These are phyloP conservation scores for Drosophila elegans DNA, from an alignment of 1,140 invertebrate species.

Conservation along the genomic window DNA sequence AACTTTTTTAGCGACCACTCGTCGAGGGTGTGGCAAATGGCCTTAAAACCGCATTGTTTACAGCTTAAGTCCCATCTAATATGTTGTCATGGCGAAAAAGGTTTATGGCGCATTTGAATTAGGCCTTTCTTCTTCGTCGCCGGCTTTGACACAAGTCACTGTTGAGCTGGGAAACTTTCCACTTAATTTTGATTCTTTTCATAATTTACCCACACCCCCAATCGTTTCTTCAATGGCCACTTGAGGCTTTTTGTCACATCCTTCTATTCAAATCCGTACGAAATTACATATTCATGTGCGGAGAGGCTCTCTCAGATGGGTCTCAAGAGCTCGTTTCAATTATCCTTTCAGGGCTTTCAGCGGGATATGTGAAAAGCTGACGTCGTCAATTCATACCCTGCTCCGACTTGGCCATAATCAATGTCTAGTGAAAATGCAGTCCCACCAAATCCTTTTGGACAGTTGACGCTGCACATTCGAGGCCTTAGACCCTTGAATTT, in stretches of 20 bases:
- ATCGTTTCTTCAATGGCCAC: conserved; percentile 42
- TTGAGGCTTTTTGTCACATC: conserved; percentile 33
- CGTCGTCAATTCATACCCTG: conserved; percentile 22
- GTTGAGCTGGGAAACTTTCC: conserved; percentile 38
- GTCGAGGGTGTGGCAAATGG: conserved; percentile 10
- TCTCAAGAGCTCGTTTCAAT: conserved; percentile 58
- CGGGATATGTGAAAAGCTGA: conserved; percentile 13
- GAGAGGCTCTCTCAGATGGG: conserved; percentile 45
- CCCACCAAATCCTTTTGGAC: conserved; percentile 25
- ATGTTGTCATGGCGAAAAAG: conserved; percentile 66
- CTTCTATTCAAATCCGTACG: conserved; percentile 37
- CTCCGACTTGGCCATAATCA: not conserved
- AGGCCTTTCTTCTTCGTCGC: conserved; percentile 22
- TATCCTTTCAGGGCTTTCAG: conserved; percentile 39
- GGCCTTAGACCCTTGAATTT: conserved; percentile 26
- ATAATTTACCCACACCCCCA: conserved; percentile 1
- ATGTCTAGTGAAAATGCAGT: conserved; percentile 1
- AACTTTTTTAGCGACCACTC: conserved; percentile 63
- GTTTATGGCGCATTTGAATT: conserved; percentile 55
- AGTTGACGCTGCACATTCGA: conserved; percentile 31
- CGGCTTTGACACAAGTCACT: conserved; percentile 16
- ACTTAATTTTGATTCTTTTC: conserved; percentile 51
- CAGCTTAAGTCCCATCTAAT: conserved; percentile 48
- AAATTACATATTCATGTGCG: conserved; percentile 57
- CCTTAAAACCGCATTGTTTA: conserved; percentile 50